phyloP scores from a whole-genome alignment of 2,797 vertebrate species.

The Neomorphus geoffroyi region DNA sequence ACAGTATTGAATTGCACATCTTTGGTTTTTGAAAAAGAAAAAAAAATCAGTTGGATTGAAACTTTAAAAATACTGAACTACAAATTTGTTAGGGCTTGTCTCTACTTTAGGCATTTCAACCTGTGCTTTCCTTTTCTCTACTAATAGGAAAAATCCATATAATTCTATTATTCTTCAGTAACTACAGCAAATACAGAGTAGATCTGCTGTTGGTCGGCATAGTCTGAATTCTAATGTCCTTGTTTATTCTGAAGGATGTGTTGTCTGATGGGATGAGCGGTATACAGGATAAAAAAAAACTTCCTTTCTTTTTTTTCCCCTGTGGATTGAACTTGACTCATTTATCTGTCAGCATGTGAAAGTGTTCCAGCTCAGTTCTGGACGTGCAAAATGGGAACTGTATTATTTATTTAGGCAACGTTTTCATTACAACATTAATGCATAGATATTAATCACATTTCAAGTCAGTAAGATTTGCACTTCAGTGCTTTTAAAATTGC shows the following conservation, averaged over 20 bases:
- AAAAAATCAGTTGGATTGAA: not conserved
- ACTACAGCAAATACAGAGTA: not conserved
- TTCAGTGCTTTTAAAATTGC: not conserved
- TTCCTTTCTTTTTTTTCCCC: not conserved
- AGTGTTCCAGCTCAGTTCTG: not conserved
- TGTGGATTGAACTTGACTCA: not conserved
- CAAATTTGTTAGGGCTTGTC: not conserved
- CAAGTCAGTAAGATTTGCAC: not conserved
- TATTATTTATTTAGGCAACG: not conserved
- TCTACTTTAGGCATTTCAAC: not conserved
- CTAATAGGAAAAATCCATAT: not conserved
- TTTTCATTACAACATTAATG: not conserved
- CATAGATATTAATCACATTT: not conserved
- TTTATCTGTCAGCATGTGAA: not conserved
- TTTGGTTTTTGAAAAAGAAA: not conserved
- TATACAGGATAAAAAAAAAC: not conserved
- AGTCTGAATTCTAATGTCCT: not conserved
- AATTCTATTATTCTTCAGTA: not conserved
- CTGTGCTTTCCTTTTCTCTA: not conserved
- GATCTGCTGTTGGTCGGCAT: not conserved
- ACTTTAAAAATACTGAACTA: not conserved
- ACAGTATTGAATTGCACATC: not conserved
- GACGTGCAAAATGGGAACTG: not conserved
- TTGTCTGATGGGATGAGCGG: not conserved
- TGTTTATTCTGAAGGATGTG: not conserved